phyloP scores from a whole-genome alignment of 2,113 vertebrate species.

The Perognathus longimembris region DNA sequence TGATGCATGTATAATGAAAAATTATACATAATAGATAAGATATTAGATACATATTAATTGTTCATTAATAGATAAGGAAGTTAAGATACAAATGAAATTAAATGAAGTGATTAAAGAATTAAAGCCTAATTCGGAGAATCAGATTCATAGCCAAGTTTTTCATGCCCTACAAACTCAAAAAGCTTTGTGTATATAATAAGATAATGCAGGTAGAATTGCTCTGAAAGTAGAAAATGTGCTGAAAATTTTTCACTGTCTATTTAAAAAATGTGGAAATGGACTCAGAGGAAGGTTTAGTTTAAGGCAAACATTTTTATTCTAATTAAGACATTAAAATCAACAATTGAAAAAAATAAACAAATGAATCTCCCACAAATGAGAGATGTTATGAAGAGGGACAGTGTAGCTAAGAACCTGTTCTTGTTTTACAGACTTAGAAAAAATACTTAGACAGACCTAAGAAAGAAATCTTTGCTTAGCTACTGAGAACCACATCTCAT shows the following conservation, averaged over 20 bases:
- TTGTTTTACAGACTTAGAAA: neutral
- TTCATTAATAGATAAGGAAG: neutral
- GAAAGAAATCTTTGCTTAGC: neutral
- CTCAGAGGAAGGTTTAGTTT: constrained; percentile 53
- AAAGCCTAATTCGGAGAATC: neutral
- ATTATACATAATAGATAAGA: too few species aligned
- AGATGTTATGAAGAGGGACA: constrained; percentile 52
- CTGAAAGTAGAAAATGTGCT: constrained; percentile 27
- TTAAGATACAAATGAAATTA: neutral
- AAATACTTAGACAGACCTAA: constrained; percentile 3
- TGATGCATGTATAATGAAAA: neutral
- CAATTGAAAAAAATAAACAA: constrained; percentile 17
- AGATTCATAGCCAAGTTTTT: neutral
- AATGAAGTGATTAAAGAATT: neutral
- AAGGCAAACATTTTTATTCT: neutral
- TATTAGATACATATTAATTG: too few species aligned
- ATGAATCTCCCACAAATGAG: constrained; percentile 25
- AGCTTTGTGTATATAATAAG: neutral
- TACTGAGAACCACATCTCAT: neutral
- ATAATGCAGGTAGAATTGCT: constrained; percentile 47
- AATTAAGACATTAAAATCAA: constrained; percentile 35
- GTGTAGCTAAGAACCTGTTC: constrained; percentile 26
- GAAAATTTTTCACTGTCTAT: constrained; percentile 9
- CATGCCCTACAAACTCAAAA: constrained; percentile 40
- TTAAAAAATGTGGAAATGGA: constrained; percentile 2